Evolutionary conservation across 2,797 vertebrate species (phyloP).

Genomic region (Gorsachius magnificus): DNA sequence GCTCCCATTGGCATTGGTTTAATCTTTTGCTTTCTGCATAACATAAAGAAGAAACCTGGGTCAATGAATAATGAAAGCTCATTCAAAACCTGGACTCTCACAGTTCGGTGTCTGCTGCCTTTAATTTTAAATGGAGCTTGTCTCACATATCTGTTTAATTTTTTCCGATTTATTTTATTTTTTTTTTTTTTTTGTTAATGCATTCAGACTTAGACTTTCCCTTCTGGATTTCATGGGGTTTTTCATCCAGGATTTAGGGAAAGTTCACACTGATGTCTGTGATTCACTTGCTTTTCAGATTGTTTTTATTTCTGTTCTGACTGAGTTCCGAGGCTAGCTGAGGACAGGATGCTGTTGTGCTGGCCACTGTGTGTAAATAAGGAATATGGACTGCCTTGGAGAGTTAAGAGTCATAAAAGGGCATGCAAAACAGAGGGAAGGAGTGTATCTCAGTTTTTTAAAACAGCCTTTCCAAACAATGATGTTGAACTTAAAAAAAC

Average conservation of each 20-base stretch:
- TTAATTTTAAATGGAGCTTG: slow-evolving; percentile 64
- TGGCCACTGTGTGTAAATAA: not conserved
- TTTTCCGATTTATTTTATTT: not conserved
- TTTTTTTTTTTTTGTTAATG: not conserved
- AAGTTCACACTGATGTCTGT: not conserved
- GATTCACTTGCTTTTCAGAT: not conserved
- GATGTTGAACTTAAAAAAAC: not conserved
- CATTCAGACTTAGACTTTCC: slow-evolving; percentile 47
- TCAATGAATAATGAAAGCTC: slow-evolving; percentile 70
- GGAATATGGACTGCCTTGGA: not conserved
- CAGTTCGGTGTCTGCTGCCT: not conserved
- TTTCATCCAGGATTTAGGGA: slow-evolving; percentile 29
- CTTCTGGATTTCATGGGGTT: slow-evolving; percentile 27
- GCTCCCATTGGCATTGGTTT: not conserved
- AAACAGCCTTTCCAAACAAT: not conserved
- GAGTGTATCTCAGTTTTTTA: not conserved
- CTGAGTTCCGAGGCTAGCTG: not conserved
- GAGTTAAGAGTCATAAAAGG: not conserved
- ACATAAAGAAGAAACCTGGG: slow-evolving; percentile 42
- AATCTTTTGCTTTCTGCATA: slow-evolving; percentile 61
- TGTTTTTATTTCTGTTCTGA: not conserved
- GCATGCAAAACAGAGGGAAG: not conserved
- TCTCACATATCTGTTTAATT: slow-evolving; percentile 26
- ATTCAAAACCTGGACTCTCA: slow-evolving; percentile 32
- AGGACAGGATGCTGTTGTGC: not conserved